Base-by-base conservation (phyloP, 2,113 vertebrate genomes). In the Argyrosomus japonicus region DNA sequence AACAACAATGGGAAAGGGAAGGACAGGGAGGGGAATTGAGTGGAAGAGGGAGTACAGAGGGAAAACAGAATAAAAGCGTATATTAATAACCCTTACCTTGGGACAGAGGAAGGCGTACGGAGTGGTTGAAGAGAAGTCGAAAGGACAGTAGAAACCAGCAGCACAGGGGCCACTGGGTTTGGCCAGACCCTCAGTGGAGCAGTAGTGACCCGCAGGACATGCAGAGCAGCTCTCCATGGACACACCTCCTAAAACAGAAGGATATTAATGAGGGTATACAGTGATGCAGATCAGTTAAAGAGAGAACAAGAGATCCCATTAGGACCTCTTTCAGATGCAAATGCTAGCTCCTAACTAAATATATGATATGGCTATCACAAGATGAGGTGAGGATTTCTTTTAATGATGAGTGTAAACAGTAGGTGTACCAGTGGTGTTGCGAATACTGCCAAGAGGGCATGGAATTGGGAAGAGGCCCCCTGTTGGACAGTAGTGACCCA, bases 141-240 rank as follows among this genome's bases (percentile, higher is more conserved):
- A 94, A 0, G 96, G 96, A 88, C 96, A 97, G 92, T 96, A 96
- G 47, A 97, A 98, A 3, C 96, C 95, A 14, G 94, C 83, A 0
- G 90, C 83, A 48, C 97, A 98, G 7, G 91, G 92, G 4, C 96
- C 96, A 45, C 89, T 96, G 5, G 96, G 95, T 19, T 82, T 91
- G 48, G 89, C 88, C 14, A 97, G 90, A 25, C 96, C 96, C 7
- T 87, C 14, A 0, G 86, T 73, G 1, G 96, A 94, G 80, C 97
- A 99, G 92, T 96, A 97, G 15, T 94, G 92, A 0, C 97, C 97
- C 1, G 95, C 91, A 51, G 94, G 94, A 77, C 97, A 99, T 0
- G 95, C 87, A 45, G 91, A 84, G 43, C 97, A 98, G 90, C 95
- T 97, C 53, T 94, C 95, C 51, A 91, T 73, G 17, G 96, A 96